These are phyloP conservation scores for Erythrocercus mccallii DNA, from an alignment of 2,113 vertebrate genomes.

Conservation along the genomic window DNA sequence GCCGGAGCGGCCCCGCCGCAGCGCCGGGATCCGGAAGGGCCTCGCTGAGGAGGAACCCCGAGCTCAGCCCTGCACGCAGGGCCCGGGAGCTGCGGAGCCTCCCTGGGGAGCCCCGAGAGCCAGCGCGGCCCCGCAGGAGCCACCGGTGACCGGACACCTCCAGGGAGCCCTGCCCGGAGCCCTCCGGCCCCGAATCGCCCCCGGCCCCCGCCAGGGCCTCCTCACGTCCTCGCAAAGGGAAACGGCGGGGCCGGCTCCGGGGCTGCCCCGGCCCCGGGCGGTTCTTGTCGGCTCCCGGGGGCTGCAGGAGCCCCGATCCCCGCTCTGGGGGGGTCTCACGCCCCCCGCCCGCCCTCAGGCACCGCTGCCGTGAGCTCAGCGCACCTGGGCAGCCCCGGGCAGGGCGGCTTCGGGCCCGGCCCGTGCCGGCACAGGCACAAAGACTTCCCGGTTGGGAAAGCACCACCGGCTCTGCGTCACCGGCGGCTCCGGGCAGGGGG, in stretches of 20 bases:
- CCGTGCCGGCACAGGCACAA: neutral
- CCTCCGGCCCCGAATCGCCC: no score
- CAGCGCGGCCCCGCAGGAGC: neutral
- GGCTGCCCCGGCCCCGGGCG: neutral
- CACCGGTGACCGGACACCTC: neutral
- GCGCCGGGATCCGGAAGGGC: neutral
- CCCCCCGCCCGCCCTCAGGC: rapidly evolving
- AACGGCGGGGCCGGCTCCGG: neutral
- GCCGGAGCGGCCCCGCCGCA: neutral
- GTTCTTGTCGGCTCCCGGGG: neutral
- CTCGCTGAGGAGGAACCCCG: neutral
- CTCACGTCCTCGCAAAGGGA: neutral
- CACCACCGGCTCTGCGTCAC: constrained; percentile 5
- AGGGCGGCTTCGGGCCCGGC: neutral
- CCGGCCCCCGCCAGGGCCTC: neutral
- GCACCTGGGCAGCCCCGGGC: neutral
- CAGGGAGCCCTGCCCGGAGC: rapidly evolving
- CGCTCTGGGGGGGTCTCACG: neutral
- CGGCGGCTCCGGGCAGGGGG: neutral
- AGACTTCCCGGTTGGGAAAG: constrained; percentile 49
- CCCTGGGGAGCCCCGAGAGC: rapidly evolving
- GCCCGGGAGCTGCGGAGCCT: neutral
- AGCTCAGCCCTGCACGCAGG: rapidly evolving
- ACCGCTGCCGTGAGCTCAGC: neutral
- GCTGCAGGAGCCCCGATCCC: neutral